phyloP scores from a whole-genome alignment of 1,140 invertebrate genomes.

The Oncopeltus fasciatus region DNA sequence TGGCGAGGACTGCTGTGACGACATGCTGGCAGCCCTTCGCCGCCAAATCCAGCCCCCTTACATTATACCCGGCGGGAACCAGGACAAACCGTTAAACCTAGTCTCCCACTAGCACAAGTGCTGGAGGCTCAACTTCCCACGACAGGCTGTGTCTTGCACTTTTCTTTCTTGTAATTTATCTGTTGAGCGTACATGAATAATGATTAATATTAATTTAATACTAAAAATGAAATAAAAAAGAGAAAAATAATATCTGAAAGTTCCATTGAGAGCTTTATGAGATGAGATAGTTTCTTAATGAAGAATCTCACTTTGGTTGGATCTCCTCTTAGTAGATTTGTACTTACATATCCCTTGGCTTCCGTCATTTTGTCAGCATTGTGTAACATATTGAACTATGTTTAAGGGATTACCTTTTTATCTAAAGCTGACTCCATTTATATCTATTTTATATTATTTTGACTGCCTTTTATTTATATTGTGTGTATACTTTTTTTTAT shows the following conservation, averaged over 20 bases:
- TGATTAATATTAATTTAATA: too few species aligned
- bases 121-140: not conserved
- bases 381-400: too few species aligned
- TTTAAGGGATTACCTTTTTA: too few species aligned
- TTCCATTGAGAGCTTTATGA: not conserved
- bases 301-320: not conserved
- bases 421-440: not conserved
- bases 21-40: conserved; percentile 46
- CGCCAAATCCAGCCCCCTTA: conserved; percentile 47
- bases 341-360: conserved; percentile 6
- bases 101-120: conserved; percentile 15
- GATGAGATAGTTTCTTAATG: not conserved
- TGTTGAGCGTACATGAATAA: not conserved
- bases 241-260: not conserved
- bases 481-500: not conserved
- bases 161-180: not conserved
- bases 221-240: too few species aligned
- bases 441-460: not conserved
- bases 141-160: not conserved
- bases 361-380: conserved; percentile 1
- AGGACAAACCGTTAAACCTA: conserved; percentile 22
- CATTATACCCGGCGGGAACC: conserved; percentile 35
- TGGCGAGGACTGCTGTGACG: conserved; percentile 34
- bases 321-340: not conserved
- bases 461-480: not conserved